Conservation (phyloP, 2,797 vertebrate genomes). For the Nannoperca obscura region DNA sequence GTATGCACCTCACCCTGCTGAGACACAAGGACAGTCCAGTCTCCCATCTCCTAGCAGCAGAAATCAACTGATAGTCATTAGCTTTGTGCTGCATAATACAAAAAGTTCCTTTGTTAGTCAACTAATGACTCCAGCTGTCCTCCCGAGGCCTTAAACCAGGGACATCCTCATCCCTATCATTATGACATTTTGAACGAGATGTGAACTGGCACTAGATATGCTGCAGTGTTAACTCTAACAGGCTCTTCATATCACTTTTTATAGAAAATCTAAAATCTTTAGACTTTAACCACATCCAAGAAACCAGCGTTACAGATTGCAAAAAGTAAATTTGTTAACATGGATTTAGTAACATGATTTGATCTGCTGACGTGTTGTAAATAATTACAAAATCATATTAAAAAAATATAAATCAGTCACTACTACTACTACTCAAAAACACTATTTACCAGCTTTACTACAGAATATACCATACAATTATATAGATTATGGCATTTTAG, state of each 20-base stretch:
- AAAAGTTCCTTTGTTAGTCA: slow-evolving; percentile 62
- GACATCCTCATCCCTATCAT: slow-evolving; percentile 13
- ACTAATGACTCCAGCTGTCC: slow-evolving; percentile 27
- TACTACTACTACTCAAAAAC: too few relatives aligned
- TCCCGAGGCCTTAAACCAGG: slow-evolving; percentile 22
- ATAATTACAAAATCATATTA: background rate
- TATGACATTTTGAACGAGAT: slow-evolving; percentile 4
- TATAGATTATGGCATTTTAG: background rate
- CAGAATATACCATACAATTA: background rate
- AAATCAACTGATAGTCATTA: slow-evolving; percentile 73
- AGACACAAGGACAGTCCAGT: slow-evolving; percentile 41
- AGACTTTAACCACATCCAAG: background rate
- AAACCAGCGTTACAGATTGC: background rate
- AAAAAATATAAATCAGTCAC: background rate
- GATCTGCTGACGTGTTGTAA: background rate
- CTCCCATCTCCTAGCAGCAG: slow-evolving; percentile 41
- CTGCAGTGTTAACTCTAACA: slow-evolving; percentile 13
- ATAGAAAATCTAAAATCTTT: background rate
- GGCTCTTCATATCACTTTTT: slow-evolving; percentile 2
- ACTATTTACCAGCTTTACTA: background rate
- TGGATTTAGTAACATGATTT: background rate
- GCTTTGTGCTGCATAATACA: slow-evolving; percentile 44
- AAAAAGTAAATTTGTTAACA: background rate
- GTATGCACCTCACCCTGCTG: slow-evolving; percentile 35
- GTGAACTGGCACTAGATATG: background rate